Percentiles rank a stretch among this genome's conserved stretches.
These are phyloP conservation scores for Dendropsophus ebraccatus DNA, from an alignment of 2,113 vertebrate genomes.

Conservation along the genomic window DNA sequence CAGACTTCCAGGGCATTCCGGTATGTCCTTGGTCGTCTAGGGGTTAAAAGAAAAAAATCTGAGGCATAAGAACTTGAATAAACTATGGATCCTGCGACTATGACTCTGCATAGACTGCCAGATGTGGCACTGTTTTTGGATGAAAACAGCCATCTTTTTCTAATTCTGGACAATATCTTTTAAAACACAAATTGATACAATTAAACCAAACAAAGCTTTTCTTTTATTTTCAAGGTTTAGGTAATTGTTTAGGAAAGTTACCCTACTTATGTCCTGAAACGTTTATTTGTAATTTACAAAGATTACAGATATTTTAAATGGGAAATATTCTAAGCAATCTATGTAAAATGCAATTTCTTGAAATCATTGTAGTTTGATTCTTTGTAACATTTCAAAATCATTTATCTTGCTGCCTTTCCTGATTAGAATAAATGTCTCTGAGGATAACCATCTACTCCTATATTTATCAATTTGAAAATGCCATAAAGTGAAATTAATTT, in stretches of 20 bases:
- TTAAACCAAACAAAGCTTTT: not conserved
- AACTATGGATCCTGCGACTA: too few species aligned
- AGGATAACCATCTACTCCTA: slow-evolving; percentile 15
- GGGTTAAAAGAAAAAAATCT: too few species aligned
- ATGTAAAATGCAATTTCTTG: slow-evolving; percentile 1
- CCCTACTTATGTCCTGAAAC: not conserved
- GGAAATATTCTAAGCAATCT: not conserved
- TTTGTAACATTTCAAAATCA: slow-evolving; percentile 7
- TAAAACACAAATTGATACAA: too few species aligned
- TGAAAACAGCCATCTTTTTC: too few species aligned
- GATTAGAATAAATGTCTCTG: slow-evolving; percentile 26
- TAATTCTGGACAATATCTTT: too few species aligned
- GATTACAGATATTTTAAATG: not conserved
- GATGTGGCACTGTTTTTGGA: too few species aligned
- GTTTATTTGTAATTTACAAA: not conserved
- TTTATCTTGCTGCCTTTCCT: not conserved
- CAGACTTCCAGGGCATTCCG: too few species aligned
- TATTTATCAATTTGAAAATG: slow-evolving; percentile 7
- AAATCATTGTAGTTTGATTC: slow-evolving; percentile 15
- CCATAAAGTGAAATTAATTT: slow-evolving; percentile 18
- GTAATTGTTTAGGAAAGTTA: not conserved
- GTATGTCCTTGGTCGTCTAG: too few species aligned
- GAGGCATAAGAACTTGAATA: too few species aligned
- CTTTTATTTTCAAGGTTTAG: not conserved
- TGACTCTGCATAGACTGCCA: too few species aligned